Evolutionary conservation across 2,797 vertebrate species (phyloP).

Genomic region (Ctenosaura bakeri): DNA sequence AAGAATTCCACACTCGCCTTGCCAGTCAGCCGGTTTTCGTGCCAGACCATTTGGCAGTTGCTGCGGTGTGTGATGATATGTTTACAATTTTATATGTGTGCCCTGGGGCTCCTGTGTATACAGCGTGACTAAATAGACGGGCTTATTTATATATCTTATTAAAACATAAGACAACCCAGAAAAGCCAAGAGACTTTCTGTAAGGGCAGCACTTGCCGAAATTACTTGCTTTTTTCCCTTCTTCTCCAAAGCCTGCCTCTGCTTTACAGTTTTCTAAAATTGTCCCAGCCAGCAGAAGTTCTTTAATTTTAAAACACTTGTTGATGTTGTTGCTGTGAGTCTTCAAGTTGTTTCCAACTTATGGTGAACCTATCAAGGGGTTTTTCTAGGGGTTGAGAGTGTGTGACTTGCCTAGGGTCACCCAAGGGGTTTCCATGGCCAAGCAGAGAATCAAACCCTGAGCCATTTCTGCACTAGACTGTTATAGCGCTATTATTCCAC

Average conservation of each 20-base stretch:
- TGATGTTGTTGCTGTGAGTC: too few species aligned
- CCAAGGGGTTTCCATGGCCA: too few species aligned
- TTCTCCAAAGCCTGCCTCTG: neutral
- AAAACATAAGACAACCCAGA: slow-evolving; percentile 61
- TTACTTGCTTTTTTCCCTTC: neutral
- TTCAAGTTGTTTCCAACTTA: too few species aligned
- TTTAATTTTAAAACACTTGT: slow-evolving; percentile 12
- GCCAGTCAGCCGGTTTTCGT: neutral
- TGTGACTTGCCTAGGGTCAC: too few species aligned
- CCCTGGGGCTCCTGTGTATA: neutral
- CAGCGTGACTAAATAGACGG: slow-evolving; percentile 22
- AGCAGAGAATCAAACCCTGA: too few species aligned
- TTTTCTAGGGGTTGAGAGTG: too few species aligned
- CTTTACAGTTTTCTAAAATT: neutral
- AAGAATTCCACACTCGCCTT: neutral
- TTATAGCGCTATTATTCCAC: too few species aligned
- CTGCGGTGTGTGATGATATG: neutral
- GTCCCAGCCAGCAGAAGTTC: neutral
- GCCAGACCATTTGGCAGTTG: slow-evolving; percentile 13
- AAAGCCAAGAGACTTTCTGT: neutral
- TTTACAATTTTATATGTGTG: neutral
- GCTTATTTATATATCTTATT: slow-evolving; percentile 48
- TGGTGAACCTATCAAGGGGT: too few species aligned
- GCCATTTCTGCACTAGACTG: too few species aligned
- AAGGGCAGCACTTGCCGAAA: neutral